phyloP scores from a whole-genome alignment of 2,888 invertebrate genomes.

The Erannis defoliaria region DNA sequence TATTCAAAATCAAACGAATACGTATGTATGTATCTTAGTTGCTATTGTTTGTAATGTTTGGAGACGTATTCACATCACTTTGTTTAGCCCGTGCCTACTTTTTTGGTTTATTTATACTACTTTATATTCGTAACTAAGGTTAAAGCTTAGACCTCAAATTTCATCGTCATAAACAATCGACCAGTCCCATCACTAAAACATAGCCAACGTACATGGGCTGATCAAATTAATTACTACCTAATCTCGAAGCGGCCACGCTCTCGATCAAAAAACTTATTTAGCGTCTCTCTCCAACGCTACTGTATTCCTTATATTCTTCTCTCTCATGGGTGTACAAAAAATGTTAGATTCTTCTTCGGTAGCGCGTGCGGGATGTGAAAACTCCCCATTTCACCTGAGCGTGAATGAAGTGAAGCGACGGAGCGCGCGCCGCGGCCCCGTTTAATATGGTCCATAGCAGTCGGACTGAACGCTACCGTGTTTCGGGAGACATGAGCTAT shows the following conservation, averaged over 20 bases:
- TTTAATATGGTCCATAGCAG: constrained; percentile 58
- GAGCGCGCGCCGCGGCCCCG: constrained; percentile 49
- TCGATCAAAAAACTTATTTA: constrained; percentile 63
- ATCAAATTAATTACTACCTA: constrained; percentile 85
- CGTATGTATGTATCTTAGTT: not conserved
- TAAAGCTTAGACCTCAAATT: not conserved
- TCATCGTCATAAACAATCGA: constrained; percentile 51
- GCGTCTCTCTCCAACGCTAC: constrained; percentile 46
- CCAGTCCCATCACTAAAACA: constrained; percentile 61
- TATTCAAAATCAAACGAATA: not conserved
- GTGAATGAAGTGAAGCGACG: constrained; percentile 65
- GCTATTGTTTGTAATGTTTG: not conserved
- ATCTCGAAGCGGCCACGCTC: constrained; percentile 72
- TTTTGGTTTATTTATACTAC: not conserved
- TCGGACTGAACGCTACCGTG: constrained; percentile 20
- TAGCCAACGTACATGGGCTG: constrained; percentile 73
- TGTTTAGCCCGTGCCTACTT: not conserved
- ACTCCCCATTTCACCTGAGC: constrained; percentile 78
- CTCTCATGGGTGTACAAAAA: constrained; percentile 60
- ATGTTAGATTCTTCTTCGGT: constrained; percentile 69
- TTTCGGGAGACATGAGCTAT: not conserved
- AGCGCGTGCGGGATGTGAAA: constrained; percentile 81
- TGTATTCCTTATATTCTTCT: constrained; percentile 48
- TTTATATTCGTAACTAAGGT: not conserved
- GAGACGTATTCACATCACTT: not conserved